These are phyloP conservation scores for Premnoplex brunnescens DNA, from an alignment of 2,797 vertebrate genomes.

Conservation along the genomic window DNA sequence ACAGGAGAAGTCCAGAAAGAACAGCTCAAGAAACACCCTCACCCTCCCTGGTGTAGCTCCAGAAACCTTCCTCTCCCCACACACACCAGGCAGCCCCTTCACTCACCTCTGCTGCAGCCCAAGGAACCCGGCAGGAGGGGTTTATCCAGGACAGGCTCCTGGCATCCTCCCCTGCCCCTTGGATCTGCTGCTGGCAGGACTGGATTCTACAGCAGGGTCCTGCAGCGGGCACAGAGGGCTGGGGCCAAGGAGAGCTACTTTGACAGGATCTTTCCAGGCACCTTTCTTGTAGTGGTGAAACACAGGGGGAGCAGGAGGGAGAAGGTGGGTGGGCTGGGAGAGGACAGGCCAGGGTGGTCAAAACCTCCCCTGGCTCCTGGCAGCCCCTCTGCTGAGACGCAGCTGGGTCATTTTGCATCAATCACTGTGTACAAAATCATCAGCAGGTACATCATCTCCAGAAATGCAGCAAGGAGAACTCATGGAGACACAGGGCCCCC, in stretches of 20 bases:
- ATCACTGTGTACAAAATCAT: fast-evolving
- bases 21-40: background rate
- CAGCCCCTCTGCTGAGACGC: background rate
- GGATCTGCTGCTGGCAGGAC: background rate
- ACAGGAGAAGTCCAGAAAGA: background rate
- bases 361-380: background rate
- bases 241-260: background rate
- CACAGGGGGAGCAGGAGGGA: fast-evolving
- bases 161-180: background rate
- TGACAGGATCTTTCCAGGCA: background rate
- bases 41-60: background rate
- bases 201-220: background rate
- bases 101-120: fast-evolving
- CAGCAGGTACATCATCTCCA: background rate
- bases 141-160: background rate
- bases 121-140: background rate
- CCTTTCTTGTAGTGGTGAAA: background rate
- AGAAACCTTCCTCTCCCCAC: background rate
- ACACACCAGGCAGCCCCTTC: fast-evolving
- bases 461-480: background rate
- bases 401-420: background rate
- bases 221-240: background rate
- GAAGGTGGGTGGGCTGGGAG: background rate
- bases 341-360: fast-evolving
- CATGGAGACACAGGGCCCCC: fast-evolving